A percentile compares a stretch with the other conserved stretches of the same genome.
phyloP scores from a whole-genome alignment of 2,888 invertebrate species.

The Lasiommata megera region DNA sequence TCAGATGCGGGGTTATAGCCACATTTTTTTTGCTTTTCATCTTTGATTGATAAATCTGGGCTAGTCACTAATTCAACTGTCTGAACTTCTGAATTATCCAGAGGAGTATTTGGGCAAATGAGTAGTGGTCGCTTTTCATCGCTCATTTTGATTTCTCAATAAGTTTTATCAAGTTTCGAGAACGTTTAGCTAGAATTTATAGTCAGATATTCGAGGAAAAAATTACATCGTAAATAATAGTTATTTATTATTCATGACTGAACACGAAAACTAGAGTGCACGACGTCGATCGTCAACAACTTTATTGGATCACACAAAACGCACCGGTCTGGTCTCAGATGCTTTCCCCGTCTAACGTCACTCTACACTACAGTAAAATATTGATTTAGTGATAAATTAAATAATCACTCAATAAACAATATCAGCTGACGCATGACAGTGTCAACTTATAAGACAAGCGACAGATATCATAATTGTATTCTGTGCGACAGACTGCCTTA shows the following conservation, averaged over 20 bases:
- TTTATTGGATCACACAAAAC: not conserved
- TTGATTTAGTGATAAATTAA: not conserved
- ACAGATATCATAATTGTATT: too few relatives aligned
- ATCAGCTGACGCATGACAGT: not conserved
- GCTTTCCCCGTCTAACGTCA: not conserved
- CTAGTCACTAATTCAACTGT: slow-evolving; percentile 57
- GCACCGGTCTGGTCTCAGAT: not conserved
- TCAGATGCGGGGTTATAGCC: slow-evolving; percentile 83
- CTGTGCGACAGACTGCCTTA: too few relatives aligned
- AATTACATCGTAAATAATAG: slow-evolving; percentile 5
- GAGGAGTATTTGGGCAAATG: slow-evolving; percentile 62
- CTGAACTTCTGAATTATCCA: slow-evolving; percentile 61
- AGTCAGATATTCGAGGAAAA: not conserved
- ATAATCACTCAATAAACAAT: not conserved
- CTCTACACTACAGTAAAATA: too few relatives aligned
- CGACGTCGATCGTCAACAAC: not conserved
- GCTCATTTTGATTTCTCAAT: slow-evolving; percentile 64
- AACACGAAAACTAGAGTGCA: not conserved
- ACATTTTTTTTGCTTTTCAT: slow-evolving; percentile 54
- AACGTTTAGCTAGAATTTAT: not conserved
- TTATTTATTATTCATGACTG: not conserved
- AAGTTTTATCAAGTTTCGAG: not conserved
- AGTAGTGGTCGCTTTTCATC: slow-evolving; percentile 88
- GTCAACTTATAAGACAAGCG: not conserved
- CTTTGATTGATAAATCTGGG: slow-evolving; percentile 42